Conservation (phyloP, 1,140 invertebrate species). For the Acyrthosiphon pisum region DNA sequence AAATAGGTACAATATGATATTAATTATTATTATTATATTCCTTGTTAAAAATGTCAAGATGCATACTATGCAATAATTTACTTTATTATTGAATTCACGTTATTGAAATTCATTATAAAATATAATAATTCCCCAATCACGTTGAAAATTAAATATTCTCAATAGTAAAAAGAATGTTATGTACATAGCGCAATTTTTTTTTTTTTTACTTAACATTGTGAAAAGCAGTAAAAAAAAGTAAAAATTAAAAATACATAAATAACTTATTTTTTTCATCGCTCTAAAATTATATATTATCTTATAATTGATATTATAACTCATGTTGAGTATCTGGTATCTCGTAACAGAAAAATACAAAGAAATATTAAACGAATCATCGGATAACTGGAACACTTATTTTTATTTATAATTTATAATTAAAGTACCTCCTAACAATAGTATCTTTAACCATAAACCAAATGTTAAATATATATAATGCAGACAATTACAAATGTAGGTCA, state of each 20-base stretch:
- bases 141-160: background rate
- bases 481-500: background rate
- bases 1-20: no score
- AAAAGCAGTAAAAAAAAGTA: background rate
- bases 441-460: background rate
- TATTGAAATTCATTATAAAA: no score
- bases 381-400: background rate
- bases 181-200: background rate
- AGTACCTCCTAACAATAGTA: background rate
- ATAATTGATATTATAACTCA: background rate
- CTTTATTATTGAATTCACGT: no score
- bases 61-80: no score
- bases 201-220: background rate
- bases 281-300: background rate
- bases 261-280: background rate
- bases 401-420: background rate
- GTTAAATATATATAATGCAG: background rate
- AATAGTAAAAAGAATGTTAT: background rate
- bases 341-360: background rate
- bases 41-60: no score
- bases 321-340: background rate
- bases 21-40: no score
- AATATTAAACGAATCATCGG: background rate
- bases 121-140: no score
- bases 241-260: background rate